Percentiles rank a stretch among this genome's conserved stretches.
Evolutionary conservation across 2,797 vertebrate genomes (phyloP).

Genomic region (Falco cherrug): DNA sequence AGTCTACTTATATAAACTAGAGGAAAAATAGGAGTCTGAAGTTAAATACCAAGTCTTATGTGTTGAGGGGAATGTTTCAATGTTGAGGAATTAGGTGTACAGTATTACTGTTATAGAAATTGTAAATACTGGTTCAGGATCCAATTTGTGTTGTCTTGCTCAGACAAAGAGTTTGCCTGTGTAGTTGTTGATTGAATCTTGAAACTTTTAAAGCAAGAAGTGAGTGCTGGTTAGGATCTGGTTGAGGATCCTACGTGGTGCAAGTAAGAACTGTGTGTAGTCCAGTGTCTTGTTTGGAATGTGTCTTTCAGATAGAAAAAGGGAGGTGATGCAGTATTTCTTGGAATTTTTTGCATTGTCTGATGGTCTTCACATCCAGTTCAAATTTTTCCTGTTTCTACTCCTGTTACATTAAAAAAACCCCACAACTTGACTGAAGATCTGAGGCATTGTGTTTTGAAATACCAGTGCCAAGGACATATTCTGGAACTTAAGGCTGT

Average conservation of each 20-base stretch:
- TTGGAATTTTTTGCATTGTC: background rate
- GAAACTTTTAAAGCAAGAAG: background rate
- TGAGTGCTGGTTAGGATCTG: background rate
- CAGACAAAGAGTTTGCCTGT: background rate
- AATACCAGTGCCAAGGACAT: background rate
- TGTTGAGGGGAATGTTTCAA: background rate
- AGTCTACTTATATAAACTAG: background rate
- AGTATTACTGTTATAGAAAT: background rate
- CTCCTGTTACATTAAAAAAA: background rate
- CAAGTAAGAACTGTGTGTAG: background rate
- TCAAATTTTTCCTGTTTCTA: background rate
- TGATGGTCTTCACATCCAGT: background rate
- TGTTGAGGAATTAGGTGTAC: background rate
- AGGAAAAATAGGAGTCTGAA: background rate
- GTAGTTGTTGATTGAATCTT: background rate
- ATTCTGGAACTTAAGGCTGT: accelerated
- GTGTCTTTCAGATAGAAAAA: background rate
- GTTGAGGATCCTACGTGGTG: background rate
- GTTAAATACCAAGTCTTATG: background rate
- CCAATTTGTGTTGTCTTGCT: background rate
- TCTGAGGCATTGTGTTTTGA: background rate
- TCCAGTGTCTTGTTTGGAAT: background rate
- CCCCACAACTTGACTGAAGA: background rate
- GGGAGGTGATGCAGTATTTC: background rate
- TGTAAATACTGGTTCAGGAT: background rate